Evolutionary conservation across 2,888 invertebrate genomes (phyloP), one percentile per base, ranked within the genome.

Genomic region (Prosopocoilus inquinatus): DNA sequence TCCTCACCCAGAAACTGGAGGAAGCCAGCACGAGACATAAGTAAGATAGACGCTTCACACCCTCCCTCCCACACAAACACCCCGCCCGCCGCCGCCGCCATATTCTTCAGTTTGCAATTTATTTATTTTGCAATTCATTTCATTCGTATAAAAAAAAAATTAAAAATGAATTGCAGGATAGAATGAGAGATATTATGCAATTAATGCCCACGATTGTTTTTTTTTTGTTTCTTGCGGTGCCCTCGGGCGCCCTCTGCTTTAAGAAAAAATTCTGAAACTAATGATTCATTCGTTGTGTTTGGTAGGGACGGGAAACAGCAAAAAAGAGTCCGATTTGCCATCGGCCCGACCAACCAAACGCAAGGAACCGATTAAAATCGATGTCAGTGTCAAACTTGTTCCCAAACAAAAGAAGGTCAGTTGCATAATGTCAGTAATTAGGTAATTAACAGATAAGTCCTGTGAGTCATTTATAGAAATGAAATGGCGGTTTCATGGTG

Each of bases 1-100:
- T 84, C 80, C 86, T 93, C 80, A 92, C 92, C 77, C 84, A 88
- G 82, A 91, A 90, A 84, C 86, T 93, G 83, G 92, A 93, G 84
- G 91, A 91, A 80, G 87, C 90, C 78, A 88, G 87, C 79, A 82
- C 86, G 81, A 89, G 88, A 81, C 91, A 92, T 88, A 91, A 92
- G 92, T 93, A 90, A 85, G 85, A 69, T 53, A 62, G 3, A 5
- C 9, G 9, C 9, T 15, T 43, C n/a, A 43, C 12, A 16, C 16
- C 16, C 11, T 4, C 2, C 9, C 9, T 43, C n/a, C 13, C 12
- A 16, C 16, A 9, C 11, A 11, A 3, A 41, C 16, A 9, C 16
- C 13, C 20, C 20, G n/a, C 11, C 1, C 15, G 2, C 3, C 20
- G 9, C 1, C 12, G 41, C 15, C 12, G 12, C 41, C 20, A 4